Base-by-base conservation (phyloP, 2,113 vertebrate species). In the Festucalex cinctus region DNA sequence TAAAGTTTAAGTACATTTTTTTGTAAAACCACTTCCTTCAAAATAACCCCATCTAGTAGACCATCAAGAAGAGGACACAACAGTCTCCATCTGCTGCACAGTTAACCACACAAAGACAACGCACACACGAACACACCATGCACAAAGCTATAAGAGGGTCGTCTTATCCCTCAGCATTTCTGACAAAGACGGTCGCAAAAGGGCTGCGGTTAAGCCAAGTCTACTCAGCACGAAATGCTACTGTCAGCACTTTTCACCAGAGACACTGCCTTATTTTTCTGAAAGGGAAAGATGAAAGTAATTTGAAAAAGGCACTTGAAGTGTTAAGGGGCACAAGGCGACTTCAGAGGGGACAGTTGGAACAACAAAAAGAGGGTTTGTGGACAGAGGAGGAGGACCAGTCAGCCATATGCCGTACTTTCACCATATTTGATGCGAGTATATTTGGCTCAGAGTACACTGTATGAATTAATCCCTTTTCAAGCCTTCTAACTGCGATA, bases 281-380 rank as follows among this genome's bases (percentile, higher is more conserved):
- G 71, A 83, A 79, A 74, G 77, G 66, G 74, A 61, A 75, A 86
- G 88, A 89, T 90, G 84, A 90, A 90, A 90, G 87, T 76, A 72
- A 68, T 75, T 78, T 88, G 86, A 75, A 86, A 60, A 82, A 86
- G 83, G 67, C 37, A 26, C 83, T 85, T 83, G 81, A 90, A 88
- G 81, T 82, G 80, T 74, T 83, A 81, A 77, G 71, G 83, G 57
- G 73, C 49, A 71, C 14, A 19, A 85, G 67, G 76, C 48, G 17
- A 66, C 78, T 80, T 78, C 67, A 74, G 66, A 72, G 78, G 81
- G 80, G 71, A 74, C 66, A 53, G 64, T 46, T 61, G 63, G 79
- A 79, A 78, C 65, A 65, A 72, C 73, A 46, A 70, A 32, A 60
- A 65, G 70, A 77, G 68, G 66, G 37, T 64, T 65, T 54, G 39